phyloP scores from a whole-genome alignment of 2,113 vertebrate genomes.

The Dasyurus viverrinus region DNA sequence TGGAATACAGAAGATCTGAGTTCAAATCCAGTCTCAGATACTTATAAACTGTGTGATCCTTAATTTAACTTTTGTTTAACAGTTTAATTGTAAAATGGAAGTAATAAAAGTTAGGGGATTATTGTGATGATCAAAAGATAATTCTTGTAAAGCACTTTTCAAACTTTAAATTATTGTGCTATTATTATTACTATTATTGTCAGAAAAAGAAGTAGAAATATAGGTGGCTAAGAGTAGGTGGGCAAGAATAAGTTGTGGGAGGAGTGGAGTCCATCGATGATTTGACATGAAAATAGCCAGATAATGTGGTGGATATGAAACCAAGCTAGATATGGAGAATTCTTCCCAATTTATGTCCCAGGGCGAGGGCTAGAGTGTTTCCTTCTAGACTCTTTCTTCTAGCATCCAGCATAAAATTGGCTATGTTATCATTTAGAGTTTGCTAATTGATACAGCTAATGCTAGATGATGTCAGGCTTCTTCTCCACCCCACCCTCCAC shows the following conservation, averaged over 20 bases:
- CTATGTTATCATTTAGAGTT: neutral
- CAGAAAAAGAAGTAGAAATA: neutral
- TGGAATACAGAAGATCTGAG: neutral
- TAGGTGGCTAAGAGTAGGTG: neutral
- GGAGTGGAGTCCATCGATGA: neutral
- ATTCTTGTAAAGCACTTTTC: neutral
- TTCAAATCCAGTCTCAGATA: neutral
- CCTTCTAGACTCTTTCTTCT: conserved; percentile 1
- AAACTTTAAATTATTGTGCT: neutral
- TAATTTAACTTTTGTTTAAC: neutral
- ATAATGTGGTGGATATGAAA: neutral
- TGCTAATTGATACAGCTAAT: neutral
- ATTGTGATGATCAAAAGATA: neutral
- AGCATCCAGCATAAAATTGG: neutral
- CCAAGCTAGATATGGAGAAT: neutral
- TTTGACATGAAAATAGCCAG: neutral
- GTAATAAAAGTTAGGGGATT: neutral
- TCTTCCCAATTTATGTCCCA: neutral
- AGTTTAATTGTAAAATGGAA: neutral
- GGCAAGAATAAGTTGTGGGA: neutral
- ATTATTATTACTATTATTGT: neutral
- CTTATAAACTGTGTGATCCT: neutral
- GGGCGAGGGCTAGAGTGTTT: neutral
- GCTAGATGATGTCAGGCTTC: neutral
- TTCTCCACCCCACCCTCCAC: neutral